Percentiles rank a stretch among this genome's conserved stretches.
These are phyloP conservation scores for Platerodrilus igneus DNA, from an alignment of 2,888 invertebrate species.

Conservation along the genomic window DNA sequence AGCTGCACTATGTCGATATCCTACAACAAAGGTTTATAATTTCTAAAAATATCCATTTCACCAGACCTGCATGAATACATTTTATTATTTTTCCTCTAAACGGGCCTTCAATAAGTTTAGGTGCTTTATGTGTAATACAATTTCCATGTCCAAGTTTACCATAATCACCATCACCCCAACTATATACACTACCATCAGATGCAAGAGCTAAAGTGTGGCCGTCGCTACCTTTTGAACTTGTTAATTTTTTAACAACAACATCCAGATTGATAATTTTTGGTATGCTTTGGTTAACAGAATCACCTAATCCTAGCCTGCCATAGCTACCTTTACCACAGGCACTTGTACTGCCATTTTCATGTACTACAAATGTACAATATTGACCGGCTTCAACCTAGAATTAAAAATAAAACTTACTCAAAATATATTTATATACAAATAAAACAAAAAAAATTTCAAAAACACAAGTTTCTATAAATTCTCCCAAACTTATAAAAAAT, in stretches of 20 bases:
- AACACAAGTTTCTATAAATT: too few species aligned
- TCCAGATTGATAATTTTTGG: slow-evolving; percentile 55
- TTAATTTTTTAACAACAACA: slow-evolving; percentile 50
- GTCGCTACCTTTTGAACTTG: slow-evolving; percentile 57
- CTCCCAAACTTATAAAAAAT: too few species aligned
- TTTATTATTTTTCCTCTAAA: slow-evolving; percentile 49
- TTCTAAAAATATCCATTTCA: too few species aligned
- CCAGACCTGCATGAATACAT: slow-evolving; percentile 52
- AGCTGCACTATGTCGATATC: slow-evolving; percentile 56
- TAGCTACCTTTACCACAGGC: slow-evolving; percentile 63
- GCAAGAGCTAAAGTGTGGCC: slow-evolving; percentile 55
- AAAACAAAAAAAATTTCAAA: too few species aligned
- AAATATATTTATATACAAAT: too few species aligned
- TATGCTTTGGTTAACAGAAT: slow-evolving; percentile 56
- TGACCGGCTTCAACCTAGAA: slow-evolving; percentile 58
- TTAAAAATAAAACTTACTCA: neutral
- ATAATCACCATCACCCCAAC: slow-evolving; percentile 59
- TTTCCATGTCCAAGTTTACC: slow-evolving; percentile 56
- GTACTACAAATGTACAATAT: slow-evolving; percentile 60
- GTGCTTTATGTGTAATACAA: slow-evolving; percentile 52
- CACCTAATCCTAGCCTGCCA: slow-evolving; percentile 59
- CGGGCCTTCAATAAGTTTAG: slow-evolving; percentile 52
- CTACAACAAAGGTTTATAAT: slow-evolving; percentile 32
- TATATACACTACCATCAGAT: slow-evolving; percentile 52
- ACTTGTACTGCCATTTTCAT: slow-evolving; percentile 54